Conservation (phyloP, 2,888 invertebrate species). For the Coenonympha glycerion region DNA sequence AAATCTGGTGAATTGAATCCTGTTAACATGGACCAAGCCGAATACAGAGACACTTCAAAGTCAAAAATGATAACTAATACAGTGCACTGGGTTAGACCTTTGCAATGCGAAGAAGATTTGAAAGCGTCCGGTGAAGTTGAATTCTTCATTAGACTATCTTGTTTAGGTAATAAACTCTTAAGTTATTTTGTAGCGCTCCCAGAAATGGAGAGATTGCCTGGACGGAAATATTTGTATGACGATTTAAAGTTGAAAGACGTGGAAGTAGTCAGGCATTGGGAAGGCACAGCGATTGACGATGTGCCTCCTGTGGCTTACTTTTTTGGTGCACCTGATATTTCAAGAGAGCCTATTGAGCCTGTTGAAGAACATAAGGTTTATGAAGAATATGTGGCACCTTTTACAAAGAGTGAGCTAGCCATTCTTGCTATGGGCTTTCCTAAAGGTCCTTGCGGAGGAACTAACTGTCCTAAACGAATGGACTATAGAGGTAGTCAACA, state of each 20-base stretch:
- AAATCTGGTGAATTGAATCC: constrained; percentile 55
- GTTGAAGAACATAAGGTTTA: constrained; percentile 45
- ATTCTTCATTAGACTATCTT: constrained; percentile 55
- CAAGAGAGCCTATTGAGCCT: constrained; percentile 53
- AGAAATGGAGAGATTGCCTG: constrained; percentile 67
- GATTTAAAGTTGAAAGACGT: constrained; percentile 62
- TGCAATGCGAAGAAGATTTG: constrained; percentile 66
- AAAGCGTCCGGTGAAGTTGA: constrained; percentile 64
- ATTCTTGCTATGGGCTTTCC: constrained; percentile 71
- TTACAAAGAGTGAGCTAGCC: constrained; percentile 54
- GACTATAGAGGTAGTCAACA: constrained; percentile 66
- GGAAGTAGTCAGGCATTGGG: constrained; percentile 68
- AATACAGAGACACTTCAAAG: constrained; percentile 53
- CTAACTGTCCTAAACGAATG: constrained; percentile 65
- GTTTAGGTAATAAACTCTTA: constrained; percentile 58
- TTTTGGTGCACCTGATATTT: constrained; percentile 64
- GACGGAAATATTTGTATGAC: constrained; percentile 60
- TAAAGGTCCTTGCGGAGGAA: constrained; percentile 70
- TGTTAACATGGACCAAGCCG: constrained; percentile 57
- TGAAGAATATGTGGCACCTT: constrained; percentile 64
- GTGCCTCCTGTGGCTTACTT: constrained; percentile 64
- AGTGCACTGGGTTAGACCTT: constrained; percentile 48
- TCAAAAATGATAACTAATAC: constrained; percentile 63
- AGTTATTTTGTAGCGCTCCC: constrained; percentile 61
- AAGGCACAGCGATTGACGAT: constrained; percentile 57